Percentiles rank a stretch among this genome's conserved stretches.
phyloP scores from a whole-genome alignment of 2,797 vertebrate species.

The Leptodactylus fallax region DNA sequence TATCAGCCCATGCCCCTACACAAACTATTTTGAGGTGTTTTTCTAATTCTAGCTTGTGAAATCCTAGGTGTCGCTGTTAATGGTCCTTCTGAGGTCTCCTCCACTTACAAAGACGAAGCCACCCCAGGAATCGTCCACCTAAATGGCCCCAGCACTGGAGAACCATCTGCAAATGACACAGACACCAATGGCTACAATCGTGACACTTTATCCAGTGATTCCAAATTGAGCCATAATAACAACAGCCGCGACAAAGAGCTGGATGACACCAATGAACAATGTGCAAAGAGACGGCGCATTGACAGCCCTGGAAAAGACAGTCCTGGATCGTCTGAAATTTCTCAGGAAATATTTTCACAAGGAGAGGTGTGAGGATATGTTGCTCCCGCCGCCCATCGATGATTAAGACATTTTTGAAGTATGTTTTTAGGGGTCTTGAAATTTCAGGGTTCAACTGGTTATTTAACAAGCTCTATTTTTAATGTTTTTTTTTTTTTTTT shows the following conservation, averaged over 20 bases:
- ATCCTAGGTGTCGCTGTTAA: conserved; percentile 81
- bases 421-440: conserved; percentile 42
- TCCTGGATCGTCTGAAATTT: conserved; percentile 76
- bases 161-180: conserved; percentile 73
- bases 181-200: conserved; percentile 87
- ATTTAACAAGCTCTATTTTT: conserved; percentile 52
- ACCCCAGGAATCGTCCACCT: conserved; percentile 78
- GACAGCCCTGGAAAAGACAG: conserved; percentile 84
- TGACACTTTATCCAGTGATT: conserved; percentile 72
- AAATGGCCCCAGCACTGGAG: conserved; percentile 81
- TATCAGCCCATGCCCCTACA: too few relatives aligned
- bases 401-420: conserved; percentile 33
- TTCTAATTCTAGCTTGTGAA: neutral
- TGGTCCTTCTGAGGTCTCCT: conserved; percentile 73
- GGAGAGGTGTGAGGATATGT: conserved; percentile 74
- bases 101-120: conserved; percentile 73
- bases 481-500: conserved; percentile 22
- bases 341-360: conserved; percentile 74
- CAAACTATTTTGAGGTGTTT: neutral
- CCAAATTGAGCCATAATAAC: conserved; percentile 74
- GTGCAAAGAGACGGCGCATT: conserved; percentile 85
- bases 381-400: neutral
- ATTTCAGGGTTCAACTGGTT: conserved; percentile 48
- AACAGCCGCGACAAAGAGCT: conserved; percentile 75
- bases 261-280: conserved; percentile 79